phyloP scores from a whole-genome alignment of 2,888 invertebrate species.

The Harmothoe impar region DNA sequence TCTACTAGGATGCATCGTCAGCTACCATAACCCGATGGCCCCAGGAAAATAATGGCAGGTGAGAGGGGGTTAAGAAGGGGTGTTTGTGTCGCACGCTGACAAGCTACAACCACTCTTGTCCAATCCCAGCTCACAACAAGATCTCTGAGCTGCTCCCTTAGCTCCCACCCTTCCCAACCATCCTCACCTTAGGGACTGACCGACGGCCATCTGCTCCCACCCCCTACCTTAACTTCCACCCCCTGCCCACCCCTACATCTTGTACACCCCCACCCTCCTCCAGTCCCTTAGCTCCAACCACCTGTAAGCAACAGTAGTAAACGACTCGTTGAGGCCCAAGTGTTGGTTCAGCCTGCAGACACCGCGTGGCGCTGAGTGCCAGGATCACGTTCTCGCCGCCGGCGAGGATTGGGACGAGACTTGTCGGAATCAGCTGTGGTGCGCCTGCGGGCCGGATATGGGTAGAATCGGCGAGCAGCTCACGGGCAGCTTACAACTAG shows the following conservation, averaged over 20 bases:
- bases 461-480: conserved; percentile 3
- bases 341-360: conserved; percentile 4
- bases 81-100: too few relatives aligned
- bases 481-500: neutral
- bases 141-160: too few relatives aligned
- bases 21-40: too few relatives aligned
- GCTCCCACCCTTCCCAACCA: too few relatives aligned
- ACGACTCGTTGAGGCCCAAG: neutral
- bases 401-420: conserved; percentile 49
- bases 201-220: too few relatives aligned
- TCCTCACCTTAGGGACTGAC: too few relatives aligned
- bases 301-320: neutral
- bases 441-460: neutral
- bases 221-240: neutral
- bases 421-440: conserved; percentile 45
- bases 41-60: too few relatives aligned
- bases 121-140: too few relatives aligned
- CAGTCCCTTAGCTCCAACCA: neutral
- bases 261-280: neutral
- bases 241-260: neutral
- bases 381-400: conserved; percentile 30
- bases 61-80: too few relatives aligned
- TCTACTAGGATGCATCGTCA: too few relatives aligned
- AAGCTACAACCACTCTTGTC: too few relatives aligned
- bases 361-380: conserved; percentile 22